These are phyloP conservation scores for Semnornis frantzii DNA, from an alignment of 2,113 vertebrate genomes.

Conservation along the genomic window DNA sequence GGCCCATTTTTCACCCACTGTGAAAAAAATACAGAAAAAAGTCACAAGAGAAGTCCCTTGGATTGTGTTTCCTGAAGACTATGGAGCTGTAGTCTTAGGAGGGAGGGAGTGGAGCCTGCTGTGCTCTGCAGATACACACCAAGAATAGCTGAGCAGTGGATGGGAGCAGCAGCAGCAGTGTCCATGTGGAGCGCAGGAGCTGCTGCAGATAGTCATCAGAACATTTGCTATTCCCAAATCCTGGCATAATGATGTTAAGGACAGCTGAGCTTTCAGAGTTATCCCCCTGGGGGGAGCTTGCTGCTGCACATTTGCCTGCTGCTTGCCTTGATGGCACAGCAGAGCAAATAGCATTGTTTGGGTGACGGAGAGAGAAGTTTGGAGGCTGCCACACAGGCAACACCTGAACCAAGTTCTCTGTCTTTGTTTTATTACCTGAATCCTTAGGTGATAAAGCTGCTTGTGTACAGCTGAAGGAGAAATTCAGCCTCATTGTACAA, in stretches of 20 bases:
- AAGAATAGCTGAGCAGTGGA: background rate
- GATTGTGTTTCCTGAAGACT: background rate
- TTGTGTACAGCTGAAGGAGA: background rate
- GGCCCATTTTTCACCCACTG: background rate
- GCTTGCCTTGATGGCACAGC: background rate
- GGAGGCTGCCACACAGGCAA: background rate
- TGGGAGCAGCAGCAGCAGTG: background rate
- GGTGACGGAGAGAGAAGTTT: background rate
- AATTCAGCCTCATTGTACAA: background rate
- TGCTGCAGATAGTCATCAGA: background rate
- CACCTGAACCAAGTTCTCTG: background rate
- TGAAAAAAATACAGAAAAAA: background rate
- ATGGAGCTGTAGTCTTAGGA: background rate
- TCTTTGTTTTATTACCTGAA: background rate
- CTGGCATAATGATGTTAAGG: background rate
- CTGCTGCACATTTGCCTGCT: background rate
- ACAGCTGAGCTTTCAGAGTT: background rate
- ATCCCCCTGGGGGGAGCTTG: background rate
- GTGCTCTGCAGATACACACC: background rate
- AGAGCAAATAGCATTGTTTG: background rate
- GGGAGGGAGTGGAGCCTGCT: background rate
- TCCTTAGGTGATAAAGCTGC: background rate
- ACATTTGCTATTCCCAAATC: background rate
- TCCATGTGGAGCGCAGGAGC: background rate
- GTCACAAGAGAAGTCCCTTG: background rate